Evolutionary conservation across 2,113 vertebrate species (phyloP), one percentile per base, ranked within the genome.

Genomic region (Nymphicus hollandicus): DNA sequence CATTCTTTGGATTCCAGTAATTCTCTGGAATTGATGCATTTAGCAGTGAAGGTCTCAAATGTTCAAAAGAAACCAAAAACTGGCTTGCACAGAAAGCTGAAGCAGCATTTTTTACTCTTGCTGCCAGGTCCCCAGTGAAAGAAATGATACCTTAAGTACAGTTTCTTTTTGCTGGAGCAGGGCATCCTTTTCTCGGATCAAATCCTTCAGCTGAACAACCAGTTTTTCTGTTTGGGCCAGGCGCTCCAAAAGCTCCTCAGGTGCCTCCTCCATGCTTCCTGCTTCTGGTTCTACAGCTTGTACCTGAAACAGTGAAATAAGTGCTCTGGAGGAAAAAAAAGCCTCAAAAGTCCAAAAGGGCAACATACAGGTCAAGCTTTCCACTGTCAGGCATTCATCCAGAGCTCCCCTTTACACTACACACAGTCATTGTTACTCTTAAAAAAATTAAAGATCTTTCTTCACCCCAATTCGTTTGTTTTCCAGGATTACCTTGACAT

Each of bases 121-220:
- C 37, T 76, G 14, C 33, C 31, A 61, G 3, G 31, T 53, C 15
- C 27, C 29, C 14, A 1, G 18, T 41, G 17, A 52, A 82, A 71
- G 50, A 41, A 80, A 56, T 2, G 4, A 23, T 97, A 99, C 99
- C 98, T 99, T 98, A 13, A 99, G 92, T 82, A 79, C 83, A 9
- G 93, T 94, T 91, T 99, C 98, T 29, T 98, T 98, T 44, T 98
- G 97, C 84, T 97, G 95, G 16, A 99, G 98, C 72, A 98, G 97
- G 11, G 50, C 56, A 95, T 99, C 99, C 94, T 99, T 99, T 66
- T 99, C 98, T 83, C 97, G 97, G 89, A 99, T 96, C 86, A 99
- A 93, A 77, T 98, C 98, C 94, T 99, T 99, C 73, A 99, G 98
- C 89, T 99, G 98, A 37, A 98, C 97, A 80, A 99, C 98, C 50